Evolutionary conservation across 2,113 vertebrate genomes (phyloP), one percentile per base, ranked within the genome.

Genomic region (Nanger granti): DNA sequence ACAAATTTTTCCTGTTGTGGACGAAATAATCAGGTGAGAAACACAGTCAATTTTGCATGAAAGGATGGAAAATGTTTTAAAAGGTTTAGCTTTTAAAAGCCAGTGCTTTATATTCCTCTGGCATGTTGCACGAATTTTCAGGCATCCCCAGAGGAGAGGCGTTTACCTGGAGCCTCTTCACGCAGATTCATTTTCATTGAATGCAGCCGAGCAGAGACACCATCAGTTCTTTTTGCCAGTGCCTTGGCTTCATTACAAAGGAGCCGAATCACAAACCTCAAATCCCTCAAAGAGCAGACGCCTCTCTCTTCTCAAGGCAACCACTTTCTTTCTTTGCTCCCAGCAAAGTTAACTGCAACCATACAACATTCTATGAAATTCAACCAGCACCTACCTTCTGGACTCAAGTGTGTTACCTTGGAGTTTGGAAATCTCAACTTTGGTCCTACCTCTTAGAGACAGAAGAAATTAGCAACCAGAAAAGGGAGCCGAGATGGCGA

Each of bases 21-120:
- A 79, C 62, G 57, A 96, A 96, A 87, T 82, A 62, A 88, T 87
- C 93, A 97, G 49, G 69, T 96, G 82, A 73, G 62, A 95, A 92
- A 82, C 4, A 80, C 17, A 90, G 59, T 95, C 95, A 92, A 97
- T 93, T 95, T 85, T 73, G 10, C 87, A 86, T 90, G 84, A 88
- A 97, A 95, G 41, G 93, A 66, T 12, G 8, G 55, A 44, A 88
- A 28, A 5, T 55, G 69, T 54, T 49, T 54, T 4, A 34, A 34
- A 89, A 52, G 4, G 57, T n/a, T 96, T 41, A 18, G n/a, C 57
- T 97, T 97, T 94, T 80, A 93, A 91, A 93, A 96, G 31, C 37
- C 94, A 64, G 59, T 9, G 54, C 22, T 94, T 92, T 94, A 1
- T 82, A 84, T 59, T 83, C 87, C 29, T 96, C 80, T 82, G 92